A percentile compares a stretch with the other conserved stretches of the same genome.
Conservation (phyloP, 2,113 vertebrate species). For the Onychostoma macrolepis region DNA sequence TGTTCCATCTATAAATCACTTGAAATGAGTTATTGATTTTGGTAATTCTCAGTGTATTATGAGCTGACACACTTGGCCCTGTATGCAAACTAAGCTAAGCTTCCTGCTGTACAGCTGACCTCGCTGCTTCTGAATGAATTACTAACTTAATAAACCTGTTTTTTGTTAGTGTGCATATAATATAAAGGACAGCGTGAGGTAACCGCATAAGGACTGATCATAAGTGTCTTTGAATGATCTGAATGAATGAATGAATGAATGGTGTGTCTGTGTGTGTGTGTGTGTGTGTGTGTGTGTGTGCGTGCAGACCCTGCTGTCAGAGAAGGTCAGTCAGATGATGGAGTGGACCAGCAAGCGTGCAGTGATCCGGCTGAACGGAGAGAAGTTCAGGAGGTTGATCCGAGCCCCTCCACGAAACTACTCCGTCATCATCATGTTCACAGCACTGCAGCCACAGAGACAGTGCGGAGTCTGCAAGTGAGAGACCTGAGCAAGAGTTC, state of each 20-base stretch:
- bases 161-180: background rate
- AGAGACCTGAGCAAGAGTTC: constrained; percentile 39
- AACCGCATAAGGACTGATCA: background rate
- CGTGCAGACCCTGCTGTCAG: constrained; percentile 88
- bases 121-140: background rate
- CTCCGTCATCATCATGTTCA: constrained; percentile 96
- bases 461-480: constrained; percentile 97
- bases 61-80: background rate
- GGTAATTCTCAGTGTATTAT: background rate
- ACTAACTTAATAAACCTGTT: background rate
- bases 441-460: constrained; percentile 93
- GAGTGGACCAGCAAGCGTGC: constrained; percentile 93
- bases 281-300: constrained; percentile 1
- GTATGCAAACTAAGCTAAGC: constrained; percentile 27
- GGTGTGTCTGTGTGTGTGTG: background rate
- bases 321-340: constrained; percentile 95
- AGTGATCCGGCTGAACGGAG: constrained; percentile 93
- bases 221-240: background rate
- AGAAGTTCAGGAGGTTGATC: constrained; percentile 94
- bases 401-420: constrained; percentile 96
- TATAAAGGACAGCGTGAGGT: background rate
- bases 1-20: background rate
- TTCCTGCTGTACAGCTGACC: background rate
- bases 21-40: too few species aligned
- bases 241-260: too few species aligned